Base-by-base conservation (phyloP, 1,140 invertebrate species). In the Rhizoglyphus robini region DNA sequence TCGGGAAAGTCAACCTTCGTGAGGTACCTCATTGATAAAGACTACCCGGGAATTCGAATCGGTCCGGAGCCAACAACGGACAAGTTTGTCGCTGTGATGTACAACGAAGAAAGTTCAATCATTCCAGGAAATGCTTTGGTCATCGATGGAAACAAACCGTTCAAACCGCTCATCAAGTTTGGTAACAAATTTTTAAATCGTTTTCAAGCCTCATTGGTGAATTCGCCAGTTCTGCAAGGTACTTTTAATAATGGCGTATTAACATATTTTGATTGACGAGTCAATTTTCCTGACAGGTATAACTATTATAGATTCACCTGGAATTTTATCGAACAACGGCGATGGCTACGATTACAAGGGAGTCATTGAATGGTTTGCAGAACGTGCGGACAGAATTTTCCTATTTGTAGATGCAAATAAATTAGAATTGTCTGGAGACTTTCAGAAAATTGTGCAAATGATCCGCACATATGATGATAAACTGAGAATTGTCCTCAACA, bases 1-100 rank as follows among this genome's bases (percentile, higher is more conserved):
- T 86, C 84, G 1, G 85, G 85, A 57, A 87, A 87, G 75, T 86
- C 85, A 18, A 86, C 85, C 2, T 85, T 86, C 71, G 86, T 87
- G 63, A 78, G 80, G 63, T 83, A 83, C 71, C 71, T 84, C 25
- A 71, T 84, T n/a, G 82, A 83, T 68, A 76, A 79, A 70, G 82
- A 84, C 66, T 84, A 83, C 72, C 83, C 83, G 4, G 83, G 83
- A 4, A 83, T 84, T 68, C 73, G 82, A 57, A 84, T 84, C 64
- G 78, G 79, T 30, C 79, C 83, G 3, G 82, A 83, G 73, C 81
- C 81, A 4, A 87, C 85, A 2, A 87, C 85, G 2, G 86, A 86
- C 71, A 76, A 81, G 65, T 87, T 87, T 72, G 86, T 86, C 63
- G 81, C 81, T 59, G 82, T 87, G 0, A 86, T 86, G 84, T 72